Base-by-base conservation (phyloP, 2,113 vertebrate species). In the Epinephelus fuscoguttatus region DNA sequence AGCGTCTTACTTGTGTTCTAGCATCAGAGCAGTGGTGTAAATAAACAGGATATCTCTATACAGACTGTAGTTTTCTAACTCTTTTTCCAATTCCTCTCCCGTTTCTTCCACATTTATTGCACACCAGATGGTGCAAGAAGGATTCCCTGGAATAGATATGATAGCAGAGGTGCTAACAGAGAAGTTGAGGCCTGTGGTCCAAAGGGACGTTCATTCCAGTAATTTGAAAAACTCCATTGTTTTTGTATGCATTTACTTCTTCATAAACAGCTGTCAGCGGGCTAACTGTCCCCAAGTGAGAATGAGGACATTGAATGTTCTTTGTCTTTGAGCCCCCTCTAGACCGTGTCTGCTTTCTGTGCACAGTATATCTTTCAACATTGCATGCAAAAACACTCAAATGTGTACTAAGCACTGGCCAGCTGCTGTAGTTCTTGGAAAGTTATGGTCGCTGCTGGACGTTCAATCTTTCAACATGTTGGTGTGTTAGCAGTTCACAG, bases 341-440 rank as follows among this genome's bases (percentile, higher is more conserved):
- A 40, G 59, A 52, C 42, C 0, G 3, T 10, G 14, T 53, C 57
- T 70, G 70, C 56, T 63, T 30, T 80, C 59, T 74, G 59, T 80
- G 27, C 40, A 80, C 56, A 3, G 23, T 73, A 62, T 84, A 55
- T 89, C 81, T 89, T 37, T 90, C 86, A 89, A 55, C 76, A 25
- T 84, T 37, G 49, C 56, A 57, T 63, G 37, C 75, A 56, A 81
- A 88, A 85, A 88, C 80, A 87, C 70, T 71, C 10, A 76, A 62
- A 50, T 62, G 30, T 80, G 67, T 61, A 17, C 45, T 49, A 77
- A 80, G 77, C 55, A n/a, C 66, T 63, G 60, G 56, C 55, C 84
- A 84, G 86, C 85, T 63, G 76, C 78, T 87, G 68, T 50, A 47
- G 69, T 67, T 90, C 64, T 75, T 82, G 90, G 86, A 80, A 85